Conservation (phyloP, 2,113 vertebrate genomes). For the human region GRCh38 chr2:55168001-55168500, state of each 20-base stretch:
- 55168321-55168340: conserved; percentile 35
- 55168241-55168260: not conserved
- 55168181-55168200: not conserved
- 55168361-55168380: not conserved
- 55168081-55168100: not conserved
- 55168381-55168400: not conserved
- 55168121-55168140: conserved; percentile 22
- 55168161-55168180: not conserved
- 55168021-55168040: not conserved
- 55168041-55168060: not conserved
- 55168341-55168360: not conserved
- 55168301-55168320: not conserved
- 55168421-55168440: conserved; percentile 52
- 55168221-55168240: not conserved
- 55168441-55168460: conserved; percentile 59
- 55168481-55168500: not conserved
- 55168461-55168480: not conserved
- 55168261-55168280: not conserved
- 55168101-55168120: not conserved
- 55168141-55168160: not conserved
- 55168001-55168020: not conserved
- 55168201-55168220: conserved; percentile 28
- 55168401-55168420: conserved; percentile 48
- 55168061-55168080: not conserved
- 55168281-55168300: not conserved